A percentile compares a stretch with the other conserved stretches of the same genome.
Evolutionary conservation across 2,797 vertebrate species (phyloP).

Genomic region (Eidolon dupreanum): DNA sequence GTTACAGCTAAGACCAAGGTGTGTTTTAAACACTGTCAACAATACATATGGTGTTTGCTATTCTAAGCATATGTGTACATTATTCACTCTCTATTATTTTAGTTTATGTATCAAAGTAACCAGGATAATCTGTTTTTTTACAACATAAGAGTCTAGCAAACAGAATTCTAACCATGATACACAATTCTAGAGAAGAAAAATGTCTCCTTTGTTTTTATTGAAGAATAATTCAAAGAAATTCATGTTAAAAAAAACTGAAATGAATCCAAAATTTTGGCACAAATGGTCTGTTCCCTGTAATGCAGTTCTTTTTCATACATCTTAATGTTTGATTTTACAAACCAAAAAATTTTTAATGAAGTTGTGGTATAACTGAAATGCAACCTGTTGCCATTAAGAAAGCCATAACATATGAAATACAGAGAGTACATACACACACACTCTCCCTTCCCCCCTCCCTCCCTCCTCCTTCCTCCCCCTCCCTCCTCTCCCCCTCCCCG

Average conservation of each 20-base stretch:
- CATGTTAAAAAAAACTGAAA: neutral
- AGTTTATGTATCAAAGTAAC: neutral
- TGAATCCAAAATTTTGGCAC: neutral
- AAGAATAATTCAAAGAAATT: neutral
- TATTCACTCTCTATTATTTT: neutral
- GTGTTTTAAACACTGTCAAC: neutral
- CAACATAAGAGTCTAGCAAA: neutral
- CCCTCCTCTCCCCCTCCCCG: too few relatives aligned
- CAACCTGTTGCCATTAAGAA: neutral
- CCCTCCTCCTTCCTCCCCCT: too few relatives aligned
- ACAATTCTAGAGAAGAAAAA: neutral
- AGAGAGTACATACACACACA: neutral
- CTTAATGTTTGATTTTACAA: conserved; percentile 28
- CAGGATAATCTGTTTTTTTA: neutral
- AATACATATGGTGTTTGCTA: neutral
- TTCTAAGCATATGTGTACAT: neutral
- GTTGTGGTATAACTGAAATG: neutral
- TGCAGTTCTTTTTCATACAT: neutral
- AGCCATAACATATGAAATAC: neutral
- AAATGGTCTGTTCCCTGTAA: neutral
- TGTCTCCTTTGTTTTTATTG: neutral
- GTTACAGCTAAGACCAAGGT: neutral
- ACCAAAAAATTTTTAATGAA: neutral
- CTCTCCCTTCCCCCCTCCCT: too few relatives aligned
- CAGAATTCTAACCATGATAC: neutral